Evolutionary conservation across 1,140 invertebrate genomes (phyloP), one percentile per base, ranked within the genome.

Genomic region (Apis cerana): DNA sequence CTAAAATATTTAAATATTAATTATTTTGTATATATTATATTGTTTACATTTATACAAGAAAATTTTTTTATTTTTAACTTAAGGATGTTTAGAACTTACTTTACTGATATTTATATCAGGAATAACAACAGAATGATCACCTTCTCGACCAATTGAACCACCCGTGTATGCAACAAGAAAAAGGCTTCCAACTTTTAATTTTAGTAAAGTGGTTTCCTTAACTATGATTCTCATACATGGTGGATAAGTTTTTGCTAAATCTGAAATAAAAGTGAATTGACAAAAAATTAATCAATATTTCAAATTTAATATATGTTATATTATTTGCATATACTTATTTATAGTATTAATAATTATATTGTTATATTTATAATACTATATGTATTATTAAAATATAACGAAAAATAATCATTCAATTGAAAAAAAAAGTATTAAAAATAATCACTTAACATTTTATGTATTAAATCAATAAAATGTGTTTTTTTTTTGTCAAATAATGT

Each of bases 151-250:
- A 79, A 99, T 92, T 1, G 96, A 96, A 15, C 97, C 98, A 65
- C 98, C 98, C 86, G 96, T 97, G 92, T 95, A 98, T 12, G 98
- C 97, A 9, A 99, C 95, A n/a, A 99, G 92, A 90, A 97, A 97
- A 48, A 99, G 94, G 59, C 95, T 96, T 9, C 98, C 98, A 69
- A 96, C 92, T 92, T 96, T 96, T 21, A 99, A 86, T 80, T 95
- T 95, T 52, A 95, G 89, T 67, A 96, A 85, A 77, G 94, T 95
- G 0, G 97, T 97, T 89, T 97, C 96, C 85, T 96, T 95, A 0
- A 99, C 97, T 76, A 99, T 97, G n/a, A 98, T 95, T 33, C 98
- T 95, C 92, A 99, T 96, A 87, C 97, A 98, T 0, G 98, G 98
- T 17, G 97, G 97, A 94, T 97, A 97, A 65, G 95, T 95, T 91